phyloP scores from a whole-genome alignment of 2,113 vertebrate species.

The Cebus imitator region DNA sequence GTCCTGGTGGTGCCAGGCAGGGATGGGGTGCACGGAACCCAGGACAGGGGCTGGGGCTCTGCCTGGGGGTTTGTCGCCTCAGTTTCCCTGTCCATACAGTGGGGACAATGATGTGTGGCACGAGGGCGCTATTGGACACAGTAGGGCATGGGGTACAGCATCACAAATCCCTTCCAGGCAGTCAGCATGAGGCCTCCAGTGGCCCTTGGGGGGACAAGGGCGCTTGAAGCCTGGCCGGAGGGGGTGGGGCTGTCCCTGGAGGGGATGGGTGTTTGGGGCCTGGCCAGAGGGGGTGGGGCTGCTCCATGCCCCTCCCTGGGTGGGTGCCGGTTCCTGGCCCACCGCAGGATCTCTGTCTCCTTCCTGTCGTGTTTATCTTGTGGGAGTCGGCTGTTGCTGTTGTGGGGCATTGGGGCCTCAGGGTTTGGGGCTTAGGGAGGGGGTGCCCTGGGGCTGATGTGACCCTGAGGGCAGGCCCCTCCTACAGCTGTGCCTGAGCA shows the following conservation, averaged over 20 bases:
- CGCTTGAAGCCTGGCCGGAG: too few relatives aligned
- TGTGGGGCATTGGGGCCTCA: neutral
- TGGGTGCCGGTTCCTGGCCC: too few relatives aligned
- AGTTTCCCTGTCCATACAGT: neutral
- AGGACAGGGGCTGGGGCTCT: neutral
- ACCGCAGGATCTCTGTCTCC: too few relatives aligned
- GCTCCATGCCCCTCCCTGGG: too few relatives aligned
- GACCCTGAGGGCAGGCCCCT: neutral
- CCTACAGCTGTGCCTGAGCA: too few relatives aligned
- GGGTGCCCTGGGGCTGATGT: neutral
- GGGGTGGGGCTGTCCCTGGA: too few relatives aligned
- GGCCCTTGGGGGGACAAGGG: neutral
- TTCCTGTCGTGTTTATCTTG: neutral
- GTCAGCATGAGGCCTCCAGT: neutral
- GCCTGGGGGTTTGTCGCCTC: neutral
- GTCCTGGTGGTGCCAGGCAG: neutral
- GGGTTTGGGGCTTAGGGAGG: neutral
- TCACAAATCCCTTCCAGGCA: too few relatives aligned
- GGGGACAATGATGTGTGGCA: neutral
- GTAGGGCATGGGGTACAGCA: too few relatives aligned
- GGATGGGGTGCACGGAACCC: accelerated
- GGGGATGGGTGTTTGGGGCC: too few relatives aligned
- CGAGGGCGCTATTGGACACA: accelerated
- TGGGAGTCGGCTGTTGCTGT: neutral
- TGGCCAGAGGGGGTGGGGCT: too few relatives aligned